Percentiles rank a stretch among this genome's conserved stretches.
Evolutionary conservation across 2,888 invertebrate species (phyloP).

Genomic region (Nysson spinosus): DNA sequence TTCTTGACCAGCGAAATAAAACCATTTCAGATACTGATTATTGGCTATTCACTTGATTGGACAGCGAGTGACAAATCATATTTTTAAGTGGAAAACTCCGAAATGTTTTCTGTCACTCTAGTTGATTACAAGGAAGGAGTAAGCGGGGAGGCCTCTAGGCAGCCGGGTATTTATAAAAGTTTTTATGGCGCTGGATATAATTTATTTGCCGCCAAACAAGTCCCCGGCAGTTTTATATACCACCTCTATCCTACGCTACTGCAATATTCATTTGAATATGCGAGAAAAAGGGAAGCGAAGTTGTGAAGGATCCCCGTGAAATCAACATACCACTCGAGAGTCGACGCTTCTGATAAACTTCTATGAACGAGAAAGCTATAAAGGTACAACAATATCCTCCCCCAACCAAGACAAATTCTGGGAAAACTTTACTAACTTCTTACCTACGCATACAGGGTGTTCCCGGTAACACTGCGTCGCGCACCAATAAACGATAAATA

Average conservation of each 20-base stretch:
- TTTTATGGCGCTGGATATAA: slow-evolving; percentile 62
- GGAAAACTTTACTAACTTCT: neutral
- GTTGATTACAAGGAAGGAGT: slow-evolving; percentile 21
- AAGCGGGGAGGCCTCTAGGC: neutral
- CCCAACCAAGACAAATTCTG: neutral
- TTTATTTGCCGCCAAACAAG: slow-evolving; percentile 61
- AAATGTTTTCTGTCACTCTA: slow-evolving; percentile 21
- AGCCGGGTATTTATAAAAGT: slow-evolving; percentile 58
- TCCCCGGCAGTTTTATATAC: slow-evolving; percentile 54
- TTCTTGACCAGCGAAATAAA: no score
- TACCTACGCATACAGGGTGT: neutral
- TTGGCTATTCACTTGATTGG: neutral
- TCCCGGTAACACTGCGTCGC: no score
- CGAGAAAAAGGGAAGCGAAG: slow-evolving; percentile 15
- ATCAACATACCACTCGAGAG: neutral
- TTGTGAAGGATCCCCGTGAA: slow-evolving; percentile 5
- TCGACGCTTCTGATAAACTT: neutral
- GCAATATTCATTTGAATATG: slow-evolving; percentile 67
- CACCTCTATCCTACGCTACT: slow-evolving; percentile 45
- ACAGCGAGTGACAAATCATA: slow-evolving; percentile 1
- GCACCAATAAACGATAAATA: no score
- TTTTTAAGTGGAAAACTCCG: slow-evolving; percentile 6
- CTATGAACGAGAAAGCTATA: slow-evolving; percentile 8
- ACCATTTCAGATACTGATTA: neutral
- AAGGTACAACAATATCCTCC: neutral